These are phyloP conservation scores for Hydrochoerus hydrochaeris DNA, from an alignment of 2,113 vertebrate species.

Conservation along the genomic window DNA sequence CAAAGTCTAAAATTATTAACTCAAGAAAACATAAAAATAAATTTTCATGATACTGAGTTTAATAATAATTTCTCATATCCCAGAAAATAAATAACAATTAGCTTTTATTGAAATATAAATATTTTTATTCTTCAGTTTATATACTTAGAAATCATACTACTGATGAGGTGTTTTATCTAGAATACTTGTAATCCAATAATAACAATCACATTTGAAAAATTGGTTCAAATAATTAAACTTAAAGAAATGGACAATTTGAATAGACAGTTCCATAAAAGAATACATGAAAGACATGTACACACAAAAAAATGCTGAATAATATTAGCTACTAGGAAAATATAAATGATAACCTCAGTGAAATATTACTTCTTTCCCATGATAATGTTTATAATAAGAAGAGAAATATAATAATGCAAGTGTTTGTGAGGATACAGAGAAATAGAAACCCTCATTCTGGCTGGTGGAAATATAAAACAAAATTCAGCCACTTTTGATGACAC, in stretches of 20 bases:
- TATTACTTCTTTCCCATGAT: not conserved
- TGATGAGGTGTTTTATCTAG: not conserved
- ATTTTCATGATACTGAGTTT: not conserved
- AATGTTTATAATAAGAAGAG: not conserved
- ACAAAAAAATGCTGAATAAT: not conserved
- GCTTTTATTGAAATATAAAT: not conserved
- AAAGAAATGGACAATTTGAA: not conserved
- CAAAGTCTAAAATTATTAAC: not conserved
- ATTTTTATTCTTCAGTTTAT: not conserved
- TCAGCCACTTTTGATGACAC: not conserved
- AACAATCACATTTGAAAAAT: not conserved
- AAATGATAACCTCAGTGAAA: not conserved
- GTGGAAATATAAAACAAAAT: not conserved
- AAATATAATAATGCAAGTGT: not conserved
- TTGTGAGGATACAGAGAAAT: not conserved
- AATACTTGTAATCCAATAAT: too few relatives aligned
- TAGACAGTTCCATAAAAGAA: not conserved
- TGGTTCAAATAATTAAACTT: not conserved
- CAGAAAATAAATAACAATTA: not conserved
- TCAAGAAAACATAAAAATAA: not conserved
- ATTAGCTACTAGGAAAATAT: not conserved
- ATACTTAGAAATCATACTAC: not conserved
- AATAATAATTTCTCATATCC: not conserved
- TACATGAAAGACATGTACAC: not conserved
- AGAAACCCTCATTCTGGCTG: not conserved